A percentile compares a stretch with the other conserved stretches of the same genome.
Conservation (phyloP, 2,113 vertebrate genomes). For the Edolisoma coerulescens region DNA sequence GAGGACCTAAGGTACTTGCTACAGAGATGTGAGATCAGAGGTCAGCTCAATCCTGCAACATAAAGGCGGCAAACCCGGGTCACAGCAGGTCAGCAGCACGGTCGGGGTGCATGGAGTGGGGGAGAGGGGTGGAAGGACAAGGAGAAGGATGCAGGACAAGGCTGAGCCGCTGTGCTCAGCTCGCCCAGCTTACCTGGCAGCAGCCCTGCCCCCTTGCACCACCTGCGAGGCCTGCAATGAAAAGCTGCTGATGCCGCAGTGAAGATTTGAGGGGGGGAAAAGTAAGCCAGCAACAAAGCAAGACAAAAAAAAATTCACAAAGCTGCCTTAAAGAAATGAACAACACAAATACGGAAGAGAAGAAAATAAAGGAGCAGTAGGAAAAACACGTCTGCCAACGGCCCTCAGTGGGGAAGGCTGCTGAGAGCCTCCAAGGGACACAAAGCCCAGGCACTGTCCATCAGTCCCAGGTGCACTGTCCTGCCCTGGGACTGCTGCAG, state of each 20-base stretch:
- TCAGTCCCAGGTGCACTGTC: neutral
- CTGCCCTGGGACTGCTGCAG: neutral
- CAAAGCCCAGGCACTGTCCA: fast-evolving
- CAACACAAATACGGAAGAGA: conserved; percentile 26
- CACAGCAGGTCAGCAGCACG: conserved; percentile 40
- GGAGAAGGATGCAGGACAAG: neutral
- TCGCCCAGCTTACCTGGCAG: conserved; percentile 51
- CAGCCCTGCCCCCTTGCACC: conserved; percentile 51
- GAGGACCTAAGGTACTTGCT: conserved; percentile 77
- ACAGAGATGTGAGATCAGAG: conserved; percentile 85
- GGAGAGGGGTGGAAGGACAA: neutral
- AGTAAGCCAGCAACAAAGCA: conserved; percentile 34
- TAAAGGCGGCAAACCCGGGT: conserved; percentile 75
- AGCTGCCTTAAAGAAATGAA: conserved; percentile 17
- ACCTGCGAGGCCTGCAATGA: conserved; percentile 51
- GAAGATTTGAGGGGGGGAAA: neutral
- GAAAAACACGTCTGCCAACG: neutral
- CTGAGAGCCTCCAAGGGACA: neutral
- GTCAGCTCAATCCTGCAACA: conserved; percentile 88
- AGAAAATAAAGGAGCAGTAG: conserved; percentile 33
- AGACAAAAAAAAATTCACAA: conserved; percentile 6
- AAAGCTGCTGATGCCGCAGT: conserved; percentile 50
- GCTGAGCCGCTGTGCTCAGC: neutral
- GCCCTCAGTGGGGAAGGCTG: neutral
- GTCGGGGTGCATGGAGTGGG: neutral